Evolutionary conservation across 2,888 invertebrate species (phyloP).

Genomic region (Hermodice carunculata): DNA sequence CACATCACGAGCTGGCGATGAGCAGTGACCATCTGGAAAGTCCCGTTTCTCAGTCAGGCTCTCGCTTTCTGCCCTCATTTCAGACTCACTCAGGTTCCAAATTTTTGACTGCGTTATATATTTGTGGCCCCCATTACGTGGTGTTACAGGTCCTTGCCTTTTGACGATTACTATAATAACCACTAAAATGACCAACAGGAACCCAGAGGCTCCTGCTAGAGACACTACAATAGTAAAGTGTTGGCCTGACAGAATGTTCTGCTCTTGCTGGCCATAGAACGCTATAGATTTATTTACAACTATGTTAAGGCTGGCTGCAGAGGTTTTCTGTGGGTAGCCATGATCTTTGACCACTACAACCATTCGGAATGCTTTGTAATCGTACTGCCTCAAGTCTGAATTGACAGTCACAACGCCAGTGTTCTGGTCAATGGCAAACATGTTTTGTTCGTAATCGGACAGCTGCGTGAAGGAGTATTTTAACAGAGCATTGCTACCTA

Average conservation of each 20-base stretch:
- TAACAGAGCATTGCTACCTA: conserved; percentile 46
- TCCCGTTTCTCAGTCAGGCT: too few relatives aligned
- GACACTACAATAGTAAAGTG: conserved; percentile 27
- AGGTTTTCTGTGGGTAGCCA: conserved; percentile 7
- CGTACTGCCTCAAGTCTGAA: conserved; percentile 14
- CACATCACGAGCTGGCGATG: too few relatives aligned
- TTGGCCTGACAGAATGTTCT: conserved; percentile 2
- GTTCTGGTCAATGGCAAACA: too few relatives aligned
- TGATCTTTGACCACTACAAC: conserved; percentile 22
- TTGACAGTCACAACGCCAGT: conserved; percentile 19
- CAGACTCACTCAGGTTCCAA: too few relatives aligned
- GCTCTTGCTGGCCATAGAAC: conserved; percentile 4
- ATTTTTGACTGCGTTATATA: too few relatives aligned
- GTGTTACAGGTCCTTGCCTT: too few relatives aligned
- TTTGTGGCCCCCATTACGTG: too few relatives aligned
- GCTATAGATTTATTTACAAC: conserved; percentile 19
- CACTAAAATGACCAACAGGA: conserved; percentile 15
- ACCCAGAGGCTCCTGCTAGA: conserved; percentile 11
- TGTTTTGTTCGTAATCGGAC: too few relatives aligned
- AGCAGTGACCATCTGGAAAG: too few relatives aligned
- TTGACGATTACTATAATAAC: conserved; percentile 16
- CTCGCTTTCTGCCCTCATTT: too few relatives aligned
- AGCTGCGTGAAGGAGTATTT: conserved; percentile 37
- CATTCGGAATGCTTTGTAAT: conserved; percentile 13
- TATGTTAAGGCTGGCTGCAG: conserved; percentile 8